Evolutionary conservation across 2,797 vertebrate species (phyloP).

Genomic region (Phrynocephalus forsythii): DNA sequence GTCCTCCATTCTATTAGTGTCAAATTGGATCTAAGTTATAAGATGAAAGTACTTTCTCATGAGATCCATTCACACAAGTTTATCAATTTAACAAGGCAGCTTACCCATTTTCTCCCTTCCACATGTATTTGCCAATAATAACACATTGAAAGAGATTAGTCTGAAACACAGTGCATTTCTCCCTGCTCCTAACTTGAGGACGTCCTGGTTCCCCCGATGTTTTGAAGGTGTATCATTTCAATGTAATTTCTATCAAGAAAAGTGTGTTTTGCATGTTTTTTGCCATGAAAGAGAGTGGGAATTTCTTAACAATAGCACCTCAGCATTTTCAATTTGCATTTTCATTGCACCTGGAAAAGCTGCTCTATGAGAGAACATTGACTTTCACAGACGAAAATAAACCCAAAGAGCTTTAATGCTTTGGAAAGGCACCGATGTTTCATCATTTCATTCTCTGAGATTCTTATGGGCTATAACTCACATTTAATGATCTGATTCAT

Average conservation of each 20-base stretch:
- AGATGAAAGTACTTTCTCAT: neutral
- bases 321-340: slow-evolving; percentile 77
- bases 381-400: slow-evolving; percentile 77
- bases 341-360: slow-evolving; percentile 74
- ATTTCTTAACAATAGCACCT: slow-evolving; percentile 68
- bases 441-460: slow-evolving; percentile 71
- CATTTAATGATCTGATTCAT: slow-evolving; percentile 76
- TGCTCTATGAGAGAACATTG: slow-evolving; percentile 70
- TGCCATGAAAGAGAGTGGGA: slow-evolving; percentile 66
- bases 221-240: slow-evolving; percentile 51
- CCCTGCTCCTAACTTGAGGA: slow-evolving; percentile 38
- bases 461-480: slow-evolving; percentile 75
- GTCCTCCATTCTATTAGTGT: too few relatives aligned
- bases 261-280: slow-evolving; percentile 65
- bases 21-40: too few relatives aligned
- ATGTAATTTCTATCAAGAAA: slow-evolving; percentile 68
- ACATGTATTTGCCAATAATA: slow-evolving; percentile 12
- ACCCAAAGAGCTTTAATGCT: slow-evolving; percentile 69
- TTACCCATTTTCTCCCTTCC: neutral
- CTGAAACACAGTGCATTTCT: slow-evolving; percentile 18
- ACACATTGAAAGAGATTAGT: slow-evolving; percentile 33
- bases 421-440: slow-evolving; percentile 70
- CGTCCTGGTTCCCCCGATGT: slow-evolving; percentile 33
- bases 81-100: neutral
- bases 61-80: neutral